Conservation (phyloP, 2,888 invertebrate genomes). For the Pseudolycoriella hygida region DNA sequence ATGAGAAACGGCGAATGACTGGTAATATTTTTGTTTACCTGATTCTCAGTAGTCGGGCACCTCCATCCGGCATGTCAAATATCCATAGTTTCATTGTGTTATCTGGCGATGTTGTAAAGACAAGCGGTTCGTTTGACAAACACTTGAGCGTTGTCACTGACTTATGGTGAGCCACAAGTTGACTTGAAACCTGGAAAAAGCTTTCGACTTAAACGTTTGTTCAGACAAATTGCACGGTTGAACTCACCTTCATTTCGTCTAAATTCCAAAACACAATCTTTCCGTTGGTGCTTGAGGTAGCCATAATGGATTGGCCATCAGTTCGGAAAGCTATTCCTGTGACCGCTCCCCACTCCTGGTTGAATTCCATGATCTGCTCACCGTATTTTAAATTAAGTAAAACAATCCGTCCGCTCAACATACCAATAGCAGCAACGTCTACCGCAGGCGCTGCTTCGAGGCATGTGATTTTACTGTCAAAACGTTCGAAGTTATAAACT, state of each 20-base stretch:
- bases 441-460: conserved; percentile 80
- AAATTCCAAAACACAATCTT: conserved; percentile 90
- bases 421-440: conserved; percentile 80
- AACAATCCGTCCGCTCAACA: conserved; percentile 63
- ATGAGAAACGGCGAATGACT: too few relatives aligned
- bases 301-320: conserved; percentile 74
- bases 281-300: conserved; percentile 63
- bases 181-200: conserved; percentile 40
- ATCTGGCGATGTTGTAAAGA: conserved; percentile 84
- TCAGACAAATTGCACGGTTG: conserved; percentile 13
- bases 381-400: conserved; percentile 79
- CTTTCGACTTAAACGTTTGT: too few relatives aligned
- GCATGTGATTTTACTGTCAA: conserved; percentile 50
- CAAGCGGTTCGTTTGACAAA: conserved; percentile 72
- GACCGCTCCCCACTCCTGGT: conserved; percentile 84
- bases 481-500: conserved; percentile 60
- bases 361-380: conserved; percentile 62
- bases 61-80: conserved; percentile 85
- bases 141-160: conserved; percentile 66
- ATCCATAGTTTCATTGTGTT: conserved; percentile 84
- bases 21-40: not conserved
- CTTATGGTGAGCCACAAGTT: conserved; percentile 63
- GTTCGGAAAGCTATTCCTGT: conserved; percentile 71
- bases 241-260: conserved; percentile 42
- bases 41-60: conserved; percentile 55